Percentiles rank a stretch among this genome's conserved stretches.
These are phyloP conservation scores for Gobius niger DNA, from an alignment of 2,113 vertebrate genomes.

Conservation along the genomic window DNA sequence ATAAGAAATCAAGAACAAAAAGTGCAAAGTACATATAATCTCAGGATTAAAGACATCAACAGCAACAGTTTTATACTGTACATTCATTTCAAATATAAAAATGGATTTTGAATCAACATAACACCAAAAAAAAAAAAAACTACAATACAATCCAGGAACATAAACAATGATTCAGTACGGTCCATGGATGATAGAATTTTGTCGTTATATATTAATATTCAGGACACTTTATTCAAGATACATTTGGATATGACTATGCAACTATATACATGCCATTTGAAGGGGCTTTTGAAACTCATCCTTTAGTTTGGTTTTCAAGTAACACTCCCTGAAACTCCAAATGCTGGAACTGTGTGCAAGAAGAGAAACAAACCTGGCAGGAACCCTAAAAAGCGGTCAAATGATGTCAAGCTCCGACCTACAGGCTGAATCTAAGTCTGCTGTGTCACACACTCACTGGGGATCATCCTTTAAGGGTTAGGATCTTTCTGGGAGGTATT, in stretches of 20 bases:
- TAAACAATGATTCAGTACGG: conserved; percentile 38
- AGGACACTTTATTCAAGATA: conserved; percentile 60
- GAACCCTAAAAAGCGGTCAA: conserved; percentile 57
- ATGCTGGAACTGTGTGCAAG: conserved; percentile 73
- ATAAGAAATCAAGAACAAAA: conserved; percentile 58
- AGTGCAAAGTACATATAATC: conserved; percentile 76
- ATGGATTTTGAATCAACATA: conserved; percentile 51
- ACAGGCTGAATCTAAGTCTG: conserved; percentile 71
- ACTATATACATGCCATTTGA: conserved; percentile 73
- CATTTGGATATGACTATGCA: conserved; percentile 68
- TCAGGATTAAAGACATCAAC: conserved; percentile 68
- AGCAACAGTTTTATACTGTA: conserved; percentile 74
- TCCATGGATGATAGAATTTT: conserved; percentile 35
- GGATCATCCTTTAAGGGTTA: conserved; percentile 32
- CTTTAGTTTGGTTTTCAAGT: conserved; percentile 57
- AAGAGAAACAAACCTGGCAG: conserved; percentile 57
- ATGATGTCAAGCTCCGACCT: conserved; percentile 58
- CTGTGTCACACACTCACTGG: conserved; percentile 71
- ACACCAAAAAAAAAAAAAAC: conserved; percentile 38
- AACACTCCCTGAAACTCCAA: conserved; percentile 72
- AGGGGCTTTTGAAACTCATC: conserved; percentile 47
- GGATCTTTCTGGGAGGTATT: conserved; percentile 36
- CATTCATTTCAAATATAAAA: conserved; percentile 80
- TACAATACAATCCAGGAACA: conserved; percentile 25
- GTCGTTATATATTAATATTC: conserved; percentile 46